A percentile compares a stretch with the other conserved stretches of the same genome.
Evolutionary conservation across 2,888 invertebrate genomes (phyloP).

Genomic region (Capitulum mitella): DNA sequence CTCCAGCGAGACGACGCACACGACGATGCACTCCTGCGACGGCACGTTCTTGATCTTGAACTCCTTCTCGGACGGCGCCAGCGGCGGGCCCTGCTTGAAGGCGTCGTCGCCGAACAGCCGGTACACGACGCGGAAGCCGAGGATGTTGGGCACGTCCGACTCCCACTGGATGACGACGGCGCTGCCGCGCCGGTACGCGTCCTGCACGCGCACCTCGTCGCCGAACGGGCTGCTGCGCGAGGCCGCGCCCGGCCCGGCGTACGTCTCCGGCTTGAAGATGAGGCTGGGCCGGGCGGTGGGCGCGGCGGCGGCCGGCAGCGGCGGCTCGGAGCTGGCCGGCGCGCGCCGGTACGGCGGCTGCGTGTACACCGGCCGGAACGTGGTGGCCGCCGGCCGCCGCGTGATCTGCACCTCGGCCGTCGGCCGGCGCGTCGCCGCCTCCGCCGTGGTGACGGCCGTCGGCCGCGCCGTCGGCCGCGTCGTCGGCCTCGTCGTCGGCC

Average conservation of each 20-base stretch:
- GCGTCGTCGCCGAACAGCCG: conserved; percentile 79
- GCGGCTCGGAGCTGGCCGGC: conserved; percentile 26
- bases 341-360: conserved; percentile 26
- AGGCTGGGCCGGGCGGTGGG: conserved; percentile 16
- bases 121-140: conserved; percentile 84
- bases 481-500: neutral
- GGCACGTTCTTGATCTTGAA: conserved; percentile 90
- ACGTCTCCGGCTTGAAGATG: conserved; percentile 16
- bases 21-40: conserved; percentile 82
- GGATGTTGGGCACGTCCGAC: conserved; percentile 67
- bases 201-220: conserved; percentile 54
- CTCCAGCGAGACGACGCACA: conserved; percentile 84
- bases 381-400: conserved; percentile 28
- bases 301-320: neutral
- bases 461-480: neutral
- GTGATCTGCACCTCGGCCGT: conserved; percentile 27
- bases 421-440: conserved; percentile 27
- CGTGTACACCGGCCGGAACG: conserved; percentile 9
- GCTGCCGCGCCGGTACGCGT: conserved; percentile 65
- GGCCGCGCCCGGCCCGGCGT: neutral
- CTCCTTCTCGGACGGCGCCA: conserved; percentile 81
- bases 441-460: too few relatives aligned
- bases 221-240: neutral
- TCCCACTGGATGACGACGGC: conserved; percentile 86
- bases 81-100: conserved; percentile 81